These are phyloP conservation scores for Tupiocoris notatus DNA, from an alignment of 2,888 invertebrate genomes.

Conservation along the genomic window DNA sequence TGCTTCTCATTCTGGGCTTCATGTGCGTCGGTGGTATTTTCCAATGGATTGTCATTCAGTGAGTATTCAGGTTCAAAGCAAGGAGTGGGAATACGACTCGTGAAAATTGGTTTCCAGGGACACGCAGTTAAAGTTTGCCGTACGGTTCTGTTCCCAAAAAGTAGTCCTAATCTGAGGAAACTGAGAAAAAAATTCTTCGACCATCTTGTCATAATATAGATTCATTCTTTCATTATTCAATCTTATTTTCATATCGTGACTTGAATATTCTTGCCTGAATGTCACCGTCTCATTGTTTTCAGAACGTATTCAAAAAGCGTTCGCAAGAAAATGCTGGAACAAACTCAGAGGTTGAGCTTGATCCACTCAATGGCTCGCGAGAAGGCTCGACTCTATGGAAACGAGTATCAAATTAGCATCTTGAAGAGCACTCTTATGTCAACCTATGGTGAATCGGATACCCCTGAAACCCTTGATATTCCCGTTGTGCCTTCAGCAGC, in stretches of 20 bases:
- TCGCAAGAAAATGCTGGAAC: slow-evolving; percentile 42
- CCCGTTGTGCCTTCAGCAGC: neutral
- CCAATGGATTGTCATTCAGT: slow-evolving; percentile 60
- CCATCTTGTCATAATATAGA: too few relatives aligned
- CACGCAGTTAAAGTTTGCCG: too few relatives aligned
- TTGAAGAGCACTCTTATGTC: slow-evolving; percentile 38
- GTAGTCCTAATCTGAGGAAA: too few relatives aligned
- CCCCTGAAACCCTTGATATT: neutral
- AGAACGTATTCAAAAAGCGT: slow-evolving; percentile 24
- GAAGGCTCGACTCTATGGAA: slow-evolving; percentile 45
- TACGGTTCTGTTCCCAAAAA: too few relatives aligned
- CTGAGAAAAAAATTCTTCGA: too few relatives aligned
- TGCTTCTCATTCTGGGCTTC: slow-evolving; percentile 60
- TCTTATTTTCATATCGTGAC: too few relatives aligned
- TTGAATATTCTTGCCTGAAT: too few relatives aligned
- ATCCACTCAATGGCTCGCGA: slow-evolving; percentile 43
- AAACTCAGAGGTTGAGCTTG: slow-evolving; percentile 41
- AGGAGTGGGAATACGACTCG: too few relatives aligned
- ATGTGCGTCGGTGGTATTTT: slow-evolving; percentile 61
- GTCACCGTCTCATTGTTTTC: slow-evolving; percentile 1
- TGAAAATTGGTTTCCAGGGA: too few relatives aligned
- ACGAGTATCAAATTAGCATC: slow-evolving; percentile 44
- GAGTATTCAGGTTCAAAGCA: too few relatives aligned
- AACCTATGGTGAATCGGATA: slow-evolving; percentile 31
- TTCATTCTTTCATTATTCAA: too few relatives aligned